Evolutionary conservation across 1,140 invertebrate species (phyloP), one percentile per base, ranked within the genome.

Genomic region (Papilio glaucus): DNA sequence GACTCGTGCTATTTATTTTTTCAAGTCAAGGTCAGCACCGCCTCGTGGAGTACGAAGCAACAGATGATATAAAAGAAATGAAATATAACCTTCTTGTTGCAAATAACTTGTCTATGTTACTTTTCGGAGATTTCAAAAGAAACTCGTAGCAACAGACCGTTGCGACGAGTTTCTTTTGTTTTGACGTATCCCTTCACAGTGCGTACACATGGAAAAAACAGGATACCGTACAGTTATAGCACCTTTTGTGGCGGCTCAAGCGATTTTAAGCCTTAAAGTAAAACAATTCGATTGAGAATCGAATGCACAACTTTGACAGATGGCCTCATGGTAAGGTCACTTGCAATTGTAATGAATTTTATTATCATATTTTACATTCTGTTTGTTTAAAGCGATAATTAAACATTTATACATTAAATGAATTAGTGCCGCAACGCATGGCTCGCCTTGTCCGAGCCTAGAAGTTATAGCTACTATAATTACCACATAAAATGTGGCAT

Each of bases 341-440:
- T 65, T 39, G 38, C 62, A 38, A n/a, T n/a, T n/a, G 38, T 42
- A 67, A 29, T 67, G 63, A 45, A 67, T 67, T 42, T 53, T 42
- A 67, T 42, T 41, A 67, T 29, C 63, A 42, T 42, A 67, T 45
- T 67, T 67, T 41, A 39, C 63, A 45, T 42, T 42, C 63, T 42
- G 37, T 67, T 68, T 68, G 41, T 68, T 68, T 42, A 45, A 24
- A 42, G 41, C 41, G 63, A 68, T 68, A 26, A 68, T 45, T 68
- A 68, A 68, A 68, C 39, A 68, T 68, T 68, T 45, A 68, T 42
- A 68, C 41, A 68, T 68, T 39, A 68, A 42, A 24, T 39, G 18
- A 39, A 42, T 68, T 68, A 39, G 15, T 41, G 39, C 8, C n/a
- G 33, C 9, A 21, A 39, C 21, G 62, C 38, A 24, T 65, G 62